Conservation (phyloP, 2,113 vertebrate species). For the Apus apus region DNA sequence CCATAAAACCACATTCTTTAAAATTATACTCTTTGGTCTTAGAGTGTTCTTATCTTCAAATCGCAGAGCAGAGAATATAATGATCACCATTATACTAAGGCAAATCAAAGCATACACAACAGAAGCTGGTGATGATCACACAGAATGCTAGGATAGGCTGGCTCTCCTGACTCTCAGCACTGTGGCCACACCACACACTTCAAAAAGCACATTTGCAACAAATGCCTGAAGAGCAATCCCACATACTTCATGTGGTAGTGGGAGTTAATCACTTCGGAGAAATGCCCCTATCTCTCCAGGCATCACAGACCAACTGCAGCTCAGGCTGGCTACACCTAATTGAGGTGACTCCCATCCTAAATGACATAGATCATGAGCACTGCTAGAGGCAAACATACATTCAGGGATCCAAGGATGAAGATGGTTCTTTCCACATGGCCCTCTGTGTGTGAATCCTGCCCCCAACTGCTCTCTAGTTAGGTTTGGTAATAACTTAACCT, state of each 20-base stretch:
- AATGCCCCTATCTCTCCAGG: background rate
- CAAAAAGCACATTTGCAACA: background rate
- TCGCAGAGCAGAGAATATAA: background rate
- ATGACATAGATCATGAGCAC: background rate
- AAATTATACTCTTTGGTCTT: background rate
- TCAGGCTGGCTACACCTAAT: background rate
- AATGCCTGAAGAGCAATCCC: background rate
- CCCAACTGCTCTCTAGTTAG: background rate
- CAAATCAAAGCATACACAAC: background rate
- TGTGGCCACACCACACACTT: background rate
- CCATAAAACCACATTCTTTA: background rate
- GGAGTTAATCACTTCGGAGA: background rate
- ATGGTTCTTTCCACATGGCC: accelerated
- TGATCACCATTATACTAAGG: background rate
- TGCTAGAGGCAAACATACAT: background rate
- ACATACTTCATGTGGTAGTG: background rate
- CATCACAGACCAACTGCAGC: background rate
- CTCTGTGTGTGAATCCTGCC: background rate
- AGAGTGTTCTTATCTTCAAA: background rate
- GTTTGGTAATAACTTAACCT: background rate
- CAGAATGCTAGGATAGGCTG: background rate
- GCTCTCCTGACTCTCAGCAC: background rate
- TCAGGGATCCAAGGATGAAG: background rate
- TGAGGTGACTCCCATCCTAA: background rate
- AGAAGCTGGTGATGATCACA: background rate